phyloP scores from a whole-genome alignment of 1,140 invertebrate genomes.

The Neuroterus valhalla region DNA sequence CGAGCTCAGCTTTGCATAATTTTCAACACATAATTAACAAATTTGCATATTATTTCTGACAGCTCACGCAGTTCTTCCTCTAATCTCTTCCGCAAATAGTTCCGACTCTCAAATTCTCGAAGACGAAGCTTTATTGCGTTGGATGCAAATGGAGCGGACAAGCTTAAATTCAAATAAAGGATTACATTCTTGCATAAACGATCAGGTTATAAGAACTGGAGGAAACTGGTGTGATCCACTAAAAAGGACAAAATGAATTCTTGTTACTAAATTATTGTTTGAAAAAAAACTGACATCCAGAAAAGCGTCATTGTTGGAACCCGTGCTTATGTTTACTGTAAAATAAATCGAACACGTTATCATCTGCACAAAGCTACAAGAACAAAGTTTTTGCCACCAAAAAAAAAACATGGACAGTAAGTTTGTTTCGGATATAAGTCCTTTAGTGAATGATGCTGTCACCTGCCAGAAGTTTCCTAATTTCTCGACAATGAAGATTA shows the following conservation, averaged over 20 bases:
- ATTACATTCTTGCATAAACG: no score
- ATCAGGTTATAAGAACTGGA: no score
- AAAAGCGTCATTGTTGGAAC: no score
- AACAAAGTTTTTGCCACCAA: no score
- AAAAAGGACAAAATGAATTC: no score
- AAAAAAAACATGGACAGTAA: neutral
- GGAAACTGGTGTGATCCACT: no score
- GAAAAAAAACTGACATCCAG: no score
- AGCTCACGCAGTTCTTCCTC: constrained; percentile 26
- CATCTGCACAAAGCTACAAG: no score
- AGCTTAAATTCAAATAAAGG: no score
- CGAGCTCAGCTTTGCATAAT: constrained; percentile 62
- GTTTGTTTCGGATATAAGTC: neutral
- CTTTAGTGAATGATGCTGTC: neutral
- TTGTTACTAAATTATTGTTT: no score
- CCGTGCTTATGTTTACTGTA: no score
- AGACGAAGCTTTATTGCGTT: constrained; percentile 48
- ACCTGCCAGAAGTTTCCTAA: constrained; percentile 4
- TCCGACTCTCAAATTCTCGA: constrained; percentile 36
- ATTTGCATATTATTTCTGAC: constrained; percentile 64
- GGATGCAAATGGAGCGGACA: neutral
- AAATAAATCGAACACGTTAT: no score
- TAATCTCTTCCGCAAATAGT: constrained; percentile 51
- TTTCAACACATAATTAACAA: constrained; percentile 65
- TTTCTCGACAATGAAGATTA: constrained; percentile 1